Percentiles rank a stretch among this genome's conserved stretches.
phyloP scores from a whole-genome alignment of 2,797 vertebrate species.

The Poecilia velifera region DNA sequence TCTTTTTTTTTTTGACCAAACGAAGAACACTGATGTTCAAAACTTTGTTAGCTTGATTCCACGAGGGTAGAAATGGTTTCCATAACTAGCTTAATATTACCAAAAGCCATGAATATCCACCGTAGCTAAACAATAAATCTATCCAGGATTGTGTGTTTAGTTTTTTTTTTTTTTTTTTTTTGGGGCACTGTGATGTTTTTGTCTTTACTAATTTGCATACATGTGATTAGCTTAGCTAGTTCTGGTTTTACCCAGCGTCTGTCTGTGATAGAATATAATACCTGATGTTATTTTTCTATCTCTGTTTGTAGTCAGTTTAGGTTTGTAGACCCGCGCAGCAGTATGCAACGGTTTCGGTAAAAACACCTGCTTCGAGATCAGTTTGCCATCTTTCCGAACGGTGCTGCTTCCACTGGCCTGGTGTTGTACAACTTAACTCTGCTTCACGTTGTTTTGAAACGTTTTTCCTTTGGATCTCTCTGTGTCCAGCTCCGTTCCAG shows the following conservation, averaged over 20 bases:
- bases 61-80: neutral
- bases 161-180: neutral
- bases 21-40: neutral
- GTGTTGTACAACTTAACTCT: neutral
- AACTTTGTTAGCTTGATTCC: neutral
- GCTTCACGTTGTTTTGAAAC: neutral
- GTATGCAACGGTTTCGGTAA: neutral
- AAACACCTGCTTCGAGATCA: neutral
- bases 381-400: neutral
- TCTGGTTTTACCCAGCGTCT: neutral
- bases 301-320: slow-evolving; percentile 1
- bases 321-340: neutral
- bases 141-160: neutral
- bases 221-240: neutral
- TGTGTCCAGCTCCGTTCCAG: neutral
- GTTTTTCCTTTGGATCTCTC: neutral
- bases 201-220: neutral
- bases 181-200: neutral
- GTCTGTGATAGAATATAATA: neutral
- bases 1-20: neutral
- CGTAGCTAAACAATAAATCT: neutral
- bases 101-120: slow-evolving; percentile 37
- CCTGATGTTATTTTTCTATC: neutral
- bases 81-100: neutral
- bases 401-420: neutral